These are phyloP conservation scores for Camponotus floridanus DNA, from an alignment of 1,140 invertebrate species.

Conservation along the genomic window DNA sequence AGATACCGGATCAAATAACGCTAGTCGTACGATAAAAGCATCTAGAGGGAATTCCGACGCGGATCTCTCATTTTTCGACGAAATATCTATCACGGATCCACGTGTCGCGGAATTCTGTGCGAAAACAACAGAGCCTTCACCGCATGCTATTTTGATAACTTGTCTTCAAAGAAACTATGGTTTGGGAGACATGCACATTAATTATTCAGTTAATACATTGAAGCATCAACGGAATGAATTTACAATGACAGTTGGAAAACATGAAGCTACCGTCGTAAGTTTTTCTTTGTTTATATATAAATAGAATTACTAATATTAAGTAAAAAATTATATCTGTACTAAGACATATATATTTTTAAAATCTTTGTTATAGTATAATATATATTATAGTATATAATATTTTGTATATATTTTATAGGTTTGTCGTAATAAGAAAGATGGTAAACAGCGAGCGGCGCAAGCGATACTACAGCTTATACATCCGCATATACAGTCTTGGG, in stretches of 20 bases:
- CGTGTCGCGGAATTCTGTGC: constrained; percentile 97
- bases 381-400: background rate
- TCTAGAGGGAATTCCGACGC: constrained; percentile 83
- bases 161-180: constrained; percentile 98
- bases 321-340: background rate
- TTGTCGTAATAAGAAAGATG: constrained; percentile 98
- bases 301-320: constrained; percentile 3
- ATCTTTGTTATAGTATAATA: background rate
- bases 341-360: background rate
- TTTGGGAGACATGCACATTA: constrained; percentile 94
- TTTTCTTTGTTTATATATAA: background rate
- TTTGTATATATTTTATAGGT: constrained; percentile 76
- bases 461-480: constrained; percentile 96
- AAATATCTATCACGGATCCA: constrained; percentile 97
- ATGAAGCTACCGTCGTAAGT: constrained; percentile 92
- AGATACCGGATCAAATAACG: constrained; percentile 85
- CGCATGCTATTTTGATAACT: constrained; percentile 96
- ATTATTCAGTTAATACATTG: constrained; percentile 94
- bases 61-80: constrained; percentile 94
- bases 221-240: constrained; percentile 98
- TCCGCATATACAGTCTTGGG: constrained; percentile 98
- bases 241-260: constrained; percentile 97
- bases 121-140: constrained; percentile 97
- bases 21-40: constrained; percentile 82
- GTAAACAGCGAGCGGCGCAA: constrained; percentile 98